phyloP scores from a whole-genome alignment of 37 sponge, comb jelly and placozoan species.

The Tethya wilhelma region DNA sequence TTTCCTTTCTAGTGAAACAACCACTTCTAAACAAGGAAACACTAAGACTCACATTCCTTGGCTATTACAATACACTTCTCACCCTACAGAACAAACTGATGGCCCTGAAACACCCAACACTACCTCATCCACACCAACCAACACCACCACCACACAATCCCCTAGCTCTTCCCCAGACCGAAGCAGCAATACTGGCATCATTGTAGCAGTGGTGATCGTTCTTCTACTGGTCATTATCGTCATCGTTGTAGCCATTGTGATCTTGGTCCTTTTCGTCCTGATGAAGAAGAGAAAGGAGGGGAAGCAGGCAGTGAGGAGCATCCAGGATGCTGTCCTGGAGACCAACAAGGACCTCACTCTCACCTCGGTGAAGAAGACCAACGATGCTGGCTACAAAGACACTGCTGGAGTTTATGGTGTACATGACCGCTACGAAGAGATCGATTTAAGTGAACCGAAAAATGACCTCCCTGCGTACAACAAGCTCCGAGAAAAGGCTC shows the following conservation, averaged over 20 bases:
- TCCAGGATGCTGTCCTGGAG: neutral
- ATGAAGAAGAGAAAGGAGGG: neutral
- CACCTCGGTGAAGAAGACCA: too few relatives aligned
- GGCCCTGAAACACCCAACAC: too few relatives aligned
- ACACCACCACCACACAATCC: neutral
- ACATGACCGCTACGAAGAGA: neutral
- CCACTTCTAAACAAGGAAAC: too few relatives aligned
- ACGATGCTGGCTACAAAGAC: neutral
- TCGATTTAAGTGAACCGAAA: neutral
- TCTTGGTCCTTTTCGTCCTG: neutral
- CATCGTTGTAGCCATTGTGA: conserved; percentile 2
- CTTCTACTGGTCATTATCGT: neutral
- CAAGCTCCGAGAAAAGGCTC: neutral
- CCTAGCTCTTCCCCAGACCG: neutral
- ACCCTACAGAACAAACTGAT: too few relatives aligned
- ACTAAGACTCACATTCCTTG: too few relatives aligned
- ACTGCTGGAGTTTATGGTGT: neutral
- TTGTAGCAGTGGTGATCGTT: neutral
- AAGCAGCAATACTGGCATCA: neutral
- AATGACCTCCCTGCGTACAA: neutral
- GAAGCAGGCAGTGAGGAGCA: neutral
- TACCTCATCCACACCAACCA: neutral
- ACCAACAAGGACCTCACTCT: neutral
- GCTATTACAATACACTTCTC: too few relatives aligned
- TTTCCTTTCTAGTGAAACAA: too few relatives aligned